A percentile compares a stretch with the other conserved stretches of the same genome.
Conservation (phyloP, 2,113 vertebrate genomes). For the Melanerpes aurifrons region DNA sequence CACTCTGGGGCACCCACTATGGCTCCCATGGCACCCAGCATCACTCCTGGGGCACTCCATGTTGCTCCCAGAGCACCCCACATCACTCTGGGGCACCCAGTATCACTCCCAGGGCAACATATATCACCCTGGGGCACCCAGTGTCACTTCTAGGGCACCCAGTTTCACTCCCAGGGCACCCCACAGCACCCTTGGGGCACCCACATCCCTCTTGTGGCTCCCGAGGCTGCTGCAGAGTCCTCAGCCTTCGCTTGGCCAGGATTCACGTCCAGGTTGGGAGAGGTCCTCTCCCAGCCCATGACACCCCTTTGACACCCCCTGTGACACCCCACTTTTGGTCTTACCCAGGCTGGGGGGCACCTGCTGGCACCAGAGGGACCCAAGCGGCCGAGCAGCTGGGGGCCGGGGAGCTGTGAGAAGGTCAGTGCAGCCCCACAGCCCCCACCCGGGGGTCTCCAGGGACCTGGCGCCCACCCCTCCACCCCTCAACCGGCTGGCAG, state of each 20-base stretch:
- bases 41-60: fast-evolving
- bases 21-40: not conserved
- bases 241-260: not conserved
- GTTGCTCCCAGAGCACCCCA: not conserved
- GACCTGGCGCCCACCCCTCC: not conserved
- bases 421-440: constrained; percentile 52
- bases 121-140: not conserved
- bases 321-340: not conserved
- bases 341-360: not conserved
- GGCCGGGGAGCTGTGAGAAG: constrained; percentile 69
- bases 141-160: not conserved
- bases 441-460: not conserved
- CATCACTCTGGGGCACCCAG: not conserved
- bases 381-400: constrained; percentile 51
- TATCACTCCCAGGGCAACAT: not conserved
- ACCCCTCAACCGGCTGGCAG: not conserved
- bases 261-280: not conserved
- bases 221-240: fast-evolving
- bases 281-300: fast-evolving
- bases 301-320: not conserved
- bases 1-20: no score
- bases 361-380: not conserved
- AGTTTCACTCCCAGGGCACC: fast-evolving
- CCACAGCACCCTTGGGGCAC: fast-evolving
- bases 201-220: not conserved